These are phyloP conservation scores for Porites lutea DNA, from an alignment of 64 coral and sea anemone species.

Conservation along the genomic window DNA sequence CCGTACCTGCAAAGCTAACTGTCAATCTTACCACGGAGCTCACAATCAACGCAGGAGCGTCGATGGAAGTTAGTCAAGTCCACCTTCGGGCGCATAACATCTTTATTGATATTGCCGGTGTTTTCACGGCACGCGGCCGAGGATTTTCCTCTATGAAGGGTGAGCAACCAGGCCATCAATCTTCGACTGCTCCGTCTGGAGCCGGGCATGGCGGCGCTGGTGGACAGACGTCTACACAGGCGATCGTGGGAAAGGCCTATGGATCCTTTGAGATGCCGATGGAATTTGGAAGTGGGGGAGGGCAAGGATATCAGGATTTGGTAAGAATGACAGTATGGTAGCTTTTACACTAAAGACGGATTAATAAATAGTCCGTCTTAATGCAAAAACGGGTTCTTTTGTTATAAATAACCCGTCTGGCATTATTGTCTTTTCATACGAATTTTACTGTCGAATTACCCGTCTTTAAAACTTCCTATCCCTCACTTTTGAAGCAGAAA, in stretches of 20 bases:
- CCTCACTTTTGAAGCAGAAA: no score
- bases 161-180: constrained; percentile 62
- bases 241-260: constrained; percentile 80
- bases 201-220: constrained; percentile 95
- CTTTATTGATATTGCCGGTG: constrained; percentile 78
- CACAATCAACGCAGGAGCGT: constrained; percentile 84
- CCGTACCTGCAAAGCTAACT: constrained; percentile 33
- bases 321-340: constrained; percentile 54
- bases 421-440: no score
- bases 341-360: no score
- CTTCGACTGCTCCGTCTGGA: constrained; percentile 69
- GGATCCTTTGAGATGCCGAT: constrained; percentile 68
- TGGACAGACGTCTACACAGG: constrained; percentile 66
- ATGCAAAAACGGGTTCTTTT: no score
- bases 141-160: constrained; percentile 76
- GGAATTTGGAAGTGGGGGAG: constrained; percentile 88
- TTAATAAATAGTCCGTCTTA: no score
- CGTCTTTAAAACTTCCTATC: no score
- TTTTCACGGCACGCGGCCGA: constrained; percentile 79
- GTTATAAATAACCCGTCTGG: no score
- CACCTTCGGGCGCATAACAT: constrained; percentile 70
- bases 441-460: no score
- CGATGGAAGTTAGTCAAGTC: constrained; percentile 81
- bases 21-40: constrained; percentile 71
- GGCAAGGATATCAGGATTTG: constrained; percentile 75